Percentiles rank a stretch among this genome's conserved stretches.
phyloP scores from a whole-genome alignment of 2,888 invertebrate species.

The Plebejus melissa region DNA sequence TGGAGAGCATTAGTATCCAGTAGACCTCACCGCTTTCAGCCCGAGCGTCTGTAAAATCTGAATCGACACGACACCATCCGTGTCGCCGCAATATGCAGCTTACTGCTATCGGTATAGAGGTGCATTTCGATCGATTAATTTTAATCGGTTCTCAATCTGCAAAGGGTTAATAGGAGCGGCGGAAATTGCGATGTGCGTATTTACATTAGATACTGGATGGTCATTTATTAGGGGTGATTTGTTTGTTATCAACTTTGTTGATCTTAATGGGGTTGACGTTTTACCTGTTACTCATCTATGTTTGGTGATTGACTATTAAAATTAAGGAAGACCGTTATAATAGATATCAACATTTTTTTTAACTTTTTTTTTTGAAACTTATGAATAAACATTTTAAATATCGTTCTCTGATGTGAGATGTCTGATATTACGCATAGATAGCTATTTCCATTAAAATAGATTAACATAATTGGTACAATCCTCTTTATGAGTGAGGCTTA shows the following conservation, averaged over 20 bases:
- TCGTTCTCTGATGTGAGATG: neutral
- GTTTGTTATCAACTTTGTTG: conserved; percentile 22
- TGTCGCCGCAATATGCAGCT: conserved; percentile 13
- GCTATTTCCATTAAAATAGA: neutral
- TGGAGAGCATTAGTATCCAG: conserved; percentile 23
- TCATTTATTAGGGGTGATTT: conserved; percentile 29
- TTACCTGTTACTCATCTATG: neutral
- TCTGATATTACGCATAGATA: neutral
- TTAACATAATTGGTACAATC: neutral
- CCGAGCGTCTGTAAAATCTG: conserved; percentile 37
- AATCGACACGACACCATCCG: conserved; percentile 31
- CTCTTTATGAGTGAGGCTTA: neutral
- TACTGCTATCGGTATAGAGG: conserved; percentile 11
- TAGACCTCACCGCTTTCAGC: conserved; percentile 33
- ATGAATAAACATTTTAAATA: neutral
- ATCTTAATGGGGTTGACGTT: conserved; percentile 21
- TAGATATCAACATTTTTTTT: neutral
- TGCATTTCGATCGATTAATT: conserved; percentile 13
- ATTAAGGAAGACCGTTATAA: neutral
- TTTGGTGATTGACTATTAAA: conserved; percentile 1
- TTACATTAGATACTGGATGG: conserved; percentile 34
- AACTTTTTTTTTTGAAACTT: too few relatives aligned
- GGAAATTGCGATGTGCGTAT: conserved; percentile 36
- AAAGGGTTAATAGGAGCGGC: conserved; percentile 31
- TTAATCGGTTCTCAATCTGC: conserved; percentile 33